Evolutionary conservation across 35 echinoderm and acorn worm species (phyloP).

Genomic region (Strongylocentrotus purpuratus): DNA sequence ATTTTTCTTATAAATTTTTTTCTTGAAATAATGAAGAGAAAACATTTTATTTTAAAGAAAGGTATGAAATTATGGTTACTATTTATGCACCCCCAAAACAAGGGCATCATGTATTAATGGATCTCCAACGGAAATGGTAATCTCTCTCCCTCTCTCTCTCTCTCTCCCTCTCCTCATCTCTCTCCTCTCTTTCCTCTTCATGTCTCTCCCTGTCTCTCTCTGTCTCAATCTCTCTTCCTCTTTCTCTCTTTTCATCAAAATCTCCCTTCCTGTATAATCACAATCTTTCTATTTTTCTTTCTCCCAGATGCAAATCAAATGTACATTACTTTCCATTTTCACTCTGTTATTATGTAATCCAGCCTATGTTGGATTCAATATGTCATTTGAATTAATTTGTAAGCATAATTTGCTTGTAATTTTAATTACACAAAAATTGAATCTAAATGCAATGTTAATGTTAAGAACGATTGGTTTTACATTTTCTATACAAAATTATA

Average conservation of each 20-base stretch:
- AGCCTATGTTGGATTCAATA: neutral
- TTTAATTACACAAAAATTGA: too few relatives aligned
- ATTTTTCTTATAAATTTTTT: neutral
- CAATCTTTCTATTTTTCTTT: neutral
- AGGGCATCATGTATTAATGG: neutral
- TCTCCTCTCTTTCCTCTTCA: neutral
- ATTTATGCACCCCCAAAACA: too few relatives aligned
- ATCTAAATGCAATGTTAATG: too few relatives aligned
- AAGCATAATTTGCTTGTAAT: neutral
- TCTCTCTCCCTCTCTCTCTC: neutral
- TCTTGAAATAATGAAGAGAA: neutral
- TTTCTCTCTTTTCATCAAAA: neutral
- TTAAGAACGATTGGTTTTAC: too few relatives aligned
- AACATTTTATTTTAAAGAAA: neutral
- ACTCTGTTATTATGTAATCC: neutral
- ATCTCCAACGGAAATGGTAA: neutral
- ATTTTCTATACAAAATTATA: too few relatives aligned
- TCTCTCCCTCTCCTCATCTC: neutral
- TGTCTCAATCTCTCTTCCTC: neutral
- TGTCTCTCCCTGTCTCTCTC: neutral
- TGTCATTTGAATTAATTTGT: neutral
- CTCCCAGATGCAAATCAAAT: neutral
- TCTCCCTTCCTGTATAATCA: neutral
- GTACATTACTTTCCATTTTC: neutral
- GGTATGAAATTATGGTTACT: neutral